Base-by-base conservation (phyloP, 2,888 invertebrate genomes). In the Leptothorax acervorum region DNA sequence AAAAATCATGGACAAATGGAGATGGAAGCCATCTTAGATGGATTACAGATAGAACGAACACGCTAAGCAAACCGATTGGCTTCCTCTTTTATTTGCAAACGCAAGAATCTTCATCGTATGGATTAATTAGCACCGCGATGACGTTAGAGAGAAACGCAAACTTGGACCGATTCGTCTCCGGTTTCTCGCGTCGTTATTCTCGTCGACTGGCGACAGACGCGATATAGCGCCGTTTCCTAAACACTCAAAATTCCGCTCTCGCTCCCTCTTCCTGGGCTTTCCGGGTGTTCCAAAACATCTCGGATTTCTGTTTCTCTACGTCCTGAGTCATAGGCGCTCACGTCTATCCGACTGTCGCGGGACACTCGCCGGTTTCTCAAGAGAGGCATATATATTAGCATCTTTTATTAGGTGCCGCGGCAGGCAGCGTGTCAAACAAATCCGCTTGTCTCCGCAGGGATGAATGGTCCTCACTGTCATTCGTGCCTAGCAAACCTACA, bases 391-490 rank as follows among this genome's bases (percentile, higher is more conserved):
- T 92, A 60, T 62, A 92, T 93, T 91, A 93, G 90, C 89, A 90
- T 92, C 90, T 91, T 93, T 92, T 92, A 92, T 92, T 93, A 92
- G 93, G 91, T 91, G 93, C 90, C 90, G 90, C 90, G 90, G 91
- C 91, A 91, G 89, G 28, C 91, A 90, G 79, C 86, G 87, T 90
- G 92, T 92, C 92, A 92, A 92, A 92, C 93, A 92, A 92, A 92
- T 92, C 92, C 88, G 89, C 90, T 89, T 87, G 87, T 86, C 81
- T 85, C 85, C 88, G 84, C 86, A 31, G 31, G 31, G 5, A 45
- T 68, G 66, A 68, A 4, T 68, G 18, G 48, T 48, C 31, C 48
- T 68, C 66, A 28, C 28, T 15, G 18, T 28, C 42, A 73, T 73
- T 73, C 12, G 4, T 9, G 9, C 18, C 48, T 48, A 31, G 45